Base-by-base conservation (phyloP, 1,140 invertebrate species). In the Sitophilus oryzae region DNA sequence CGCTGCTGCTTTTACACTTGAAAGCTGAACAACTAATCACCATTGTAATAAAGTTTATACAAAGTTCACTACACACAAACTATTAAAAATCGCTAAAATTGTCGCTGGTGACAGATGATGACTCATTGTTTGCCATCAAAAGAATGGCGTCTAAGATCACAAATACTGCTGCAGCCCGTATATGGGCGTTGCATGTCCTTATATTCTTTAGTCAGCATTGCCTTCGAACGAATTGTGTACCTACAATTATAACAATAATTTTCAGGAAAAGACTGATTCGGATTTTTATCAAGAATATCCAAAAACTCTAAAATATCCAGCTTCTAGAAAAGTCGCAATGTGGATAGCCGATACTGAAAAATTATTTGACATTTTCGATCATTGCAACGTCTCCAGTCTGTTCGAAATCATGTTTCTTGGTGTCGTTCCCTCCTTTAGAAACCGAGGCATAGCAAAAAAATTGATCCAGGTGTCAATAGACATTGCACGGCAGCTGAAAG, bases 321-420 rank as follows among this genome's bases (percentile, higher is more conserved):
- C 21, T 16, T 48, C 52, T 6, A 52, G 21, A 45, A 22, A 34
- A 0, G 25, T 62, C 2, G n/a, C 51, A 4, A 14, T 47, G 22
- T 62, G 49, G 47, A 62, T 62, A 56, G 6, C 14, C 1, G 46
- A 52, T 8, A 23, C 45, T 5, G 60, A 56, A 15, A 30, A 52
- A 2, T 34, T 18, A 9, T 42, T 47, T 14, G 75, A 85, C 69
- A 70, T 84, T 0, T 84, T 82, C 63, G 71, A 77, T 30, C 72
- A 79, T 61, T 82, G 76, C 54, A 72, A 78, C 9, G 74, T 77
- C 0, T 73, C 82, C 34, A 81, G 79, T 54, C 74, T 80, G n/a
- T 61, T 82, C 9, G 83, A 86, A 66, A 64, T 85, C 10, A 83
- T 84, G 82, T 84, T 84, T 56, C 50, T 85, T 10, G 78, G 73